Percentiles rank a stretch among this genome's conserved stretches.
These are phyloP conservation scores for Mermis nigrescens DNA, from an alignment of 2,888 invertebrate genomes.

Conservation along the genomic window DNA sequence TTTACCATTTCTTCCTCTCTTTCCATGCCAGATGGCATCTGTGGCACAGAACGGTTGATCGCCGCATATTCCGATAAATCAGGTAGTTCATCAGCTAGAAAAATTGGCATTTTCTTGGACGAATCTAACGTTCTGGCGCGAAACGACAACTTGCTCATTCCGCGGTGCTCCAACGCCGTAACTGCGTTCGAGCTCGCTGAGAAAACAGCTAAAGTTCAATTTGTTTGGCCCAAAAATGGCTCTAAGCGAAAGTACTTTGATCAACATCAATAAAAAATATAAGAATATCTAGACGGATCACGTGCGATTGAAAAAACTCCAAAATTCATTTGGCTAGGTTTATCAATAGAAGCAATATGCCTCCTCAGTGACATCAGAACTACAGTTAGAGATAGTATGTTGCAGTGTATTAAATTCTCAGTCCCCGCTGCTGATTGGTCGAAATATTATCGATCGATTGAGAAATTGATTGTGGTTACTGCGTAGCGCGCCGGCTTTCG, in stretches of 20 bases:
- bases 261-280: background rate
- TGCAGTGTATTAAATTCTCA: too few species aligned
- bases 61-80: constrained; percentile 95
- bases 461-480: too few species aligned
- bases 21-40: constrained; percentile 99
- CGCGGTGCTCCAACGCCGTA: constrained; percentile 24
- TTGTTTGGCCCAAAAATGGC: background rate
- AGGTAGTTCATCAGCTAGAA: constrained; percentile 88
- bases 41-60: constrained; percentile 94
- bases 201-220: background rate
- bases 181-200: constrained; percentile 10
- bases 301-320: background rate
- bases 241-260: background rate
- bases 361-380: too few species aligned
- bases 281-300: background rate
- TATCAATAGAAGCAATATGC: too few species aligned
- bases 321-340: background rate
- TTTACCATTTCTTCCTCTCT: constrained; percentile 99
- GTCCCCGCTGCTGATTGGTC: too few species aligned
- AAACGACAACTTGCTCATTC: constrained; percentile 75
- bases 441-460: too few species aligned
- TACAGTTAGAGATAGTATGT: too few species aligned
- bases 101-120: constrained; percentile 94
- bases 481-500: too few species aligned
- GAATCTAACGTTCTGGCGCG: constrained; percentile 98